Evolutionary conservation across 2,797 vertebrate genomes (phyloP), one percentile per base, ranked within the genome.

Genomic region (Acanthurus lineatus): DNA sequence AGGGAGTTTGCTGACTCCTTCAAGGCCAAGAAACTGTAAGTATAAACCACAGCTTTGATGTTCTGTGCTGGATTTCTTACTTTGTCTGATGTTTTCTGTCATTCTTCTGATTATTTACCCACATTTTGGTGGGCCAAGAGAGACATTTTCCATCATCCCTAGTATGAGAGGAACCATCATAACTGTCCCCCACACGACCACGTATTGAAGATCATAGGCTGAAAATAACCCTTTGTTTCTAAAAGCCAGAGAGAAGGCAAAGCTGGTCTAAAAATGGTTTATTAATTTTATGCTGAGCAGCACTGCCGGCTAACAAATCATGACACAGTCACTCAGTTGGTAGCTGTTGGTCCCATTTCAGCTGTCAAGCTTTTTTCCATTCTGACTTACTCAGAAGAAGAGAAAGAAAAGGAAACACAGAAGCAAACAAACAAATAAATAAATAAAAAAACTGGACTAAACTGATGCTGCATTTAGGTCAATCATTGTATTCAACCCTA

Each of bases 21-120:
- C 94, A 98, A 96, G 92, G 96, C 96, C 89, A 98, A 95, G 91
- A 97, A 98, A 77, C 67, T 98, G 98, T 99, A 92, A 99, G 98
- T 99, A 81, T 59, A 28, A 62, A 70, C 5, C 0, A 28, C 44
- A 6, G n/a, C 11, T 8, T 22, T 6, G 1, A 22, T 25, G 42
- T 64, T 58, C 4, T n/a, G n/a, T 44, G 3, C 5, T 40, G 1
- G 1, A 16, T 47, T 38, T 57, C 7, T n/a, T 32, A 15, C 11
- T 44, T 5, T n/a, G 10, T 42, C 2, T 58, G 5, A 32, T 49
- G 38, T 53, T 56, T 76, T n/a, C 4, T 69, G 9, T 0, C 6
- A 15, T 38, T 20, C 6, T 15, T 52, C 6, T 19, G 8, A 12
- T 61, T 61, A 47, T 47, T 76, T 45, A 25, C 8, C 5, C 9